These are phyloP conservation scores for Micrasema longulum DNA, from an alignment of 1,140 invertebrate species.

Conservation along the genomic window DNA sequence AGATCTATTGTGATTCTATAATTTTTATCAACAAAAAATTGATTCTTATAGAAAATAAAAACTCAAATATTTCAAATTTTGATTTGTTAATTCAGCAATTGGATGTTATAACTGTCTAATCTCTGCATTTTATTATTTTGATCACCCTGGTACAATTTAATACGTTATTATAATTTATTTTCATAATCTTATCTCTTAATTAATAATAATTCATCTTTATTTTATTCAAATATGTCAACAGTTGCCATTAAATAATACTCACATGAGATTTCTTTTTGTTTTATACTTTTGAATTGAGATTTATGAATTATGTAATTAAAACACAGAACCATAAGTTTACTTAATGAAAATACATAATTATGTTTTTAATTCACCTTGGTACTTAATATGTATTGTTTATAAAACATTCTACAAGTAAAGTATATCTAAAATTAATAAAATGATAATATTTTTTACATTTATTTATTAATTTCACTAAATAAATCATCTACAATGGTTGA, in stretches of 20 bases:
- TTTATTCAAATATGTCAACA: background rate
- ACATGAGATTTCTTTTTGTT: conserved; percentile 4
- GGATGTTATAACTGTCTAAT: background rate
- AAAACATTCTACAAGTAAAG: background rate
- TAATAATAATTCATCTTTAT: background rate
- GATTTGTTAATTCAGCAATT: too few species aligned
- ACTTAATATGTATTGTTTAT: background rate
- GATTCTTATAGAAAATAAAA: too few species aligned
- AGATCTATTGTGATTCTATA: too few species aligned
- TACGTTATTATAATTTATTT: background rate
- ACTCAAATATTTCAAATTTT: too few species aligned
- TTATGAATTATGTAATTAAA: background rate
- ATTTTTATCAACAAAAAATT: too few species aligned
- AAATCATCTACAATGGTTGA: too few species aligned
- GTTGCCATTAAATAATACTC: conserved; percentile 8
- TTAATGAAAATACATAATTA: background rate
- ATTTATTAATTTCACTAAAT: too few species aligned
- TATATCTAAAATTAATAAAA: conserved; percentile 1
- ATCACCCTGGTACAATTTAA: background rate
- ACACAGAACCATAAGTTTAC: background rate
- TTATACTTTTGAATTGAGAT: background rate
- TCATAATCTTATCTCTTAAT: background rate
- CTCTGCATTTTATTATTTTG: background rate
- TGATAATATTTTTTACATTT: too few species aligned
- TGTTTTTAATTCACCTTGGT: background rate